Percentiles rank a stretch among this genome's conserved stretches.
These are phyloP conservation scores for Mesocricetus auratus DNA, from an alignment of 2,113 vertebrate species.

Conservation along the genomic window DNA sequence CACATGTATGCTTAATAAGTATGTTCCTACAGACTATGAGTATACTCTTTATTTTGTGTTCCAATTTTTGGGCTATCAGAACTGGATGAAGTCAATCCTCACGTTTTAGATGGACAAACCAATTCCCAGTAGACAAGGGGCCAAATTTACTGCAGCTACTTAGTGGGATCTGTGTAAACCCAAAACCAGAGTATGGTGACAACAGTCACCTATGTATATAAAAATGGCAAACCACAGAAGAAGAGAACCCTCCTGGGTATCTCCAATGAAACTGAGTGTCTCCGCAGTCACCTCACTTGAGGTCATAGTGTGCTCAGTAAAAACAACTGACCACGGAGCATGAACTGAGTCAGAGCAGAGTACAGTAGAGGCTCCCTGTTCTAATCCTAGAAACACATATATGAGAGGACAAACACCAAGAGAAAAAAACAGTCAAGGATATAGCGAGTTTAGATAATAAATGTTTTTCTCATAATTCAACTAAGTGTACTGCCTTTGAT, in stretches of 20 bases:
- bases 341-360: not conserved
- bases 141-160: not conserved
- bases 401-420: not conserved
- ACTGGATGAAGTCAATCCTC: not conserved
- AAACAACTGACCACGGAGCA: not conserved
- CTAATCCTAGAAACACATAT: not conserved
- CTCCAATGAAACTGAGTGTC: rapidly evolving
- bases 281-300: rapidly evolving
- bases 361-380: not conserved
- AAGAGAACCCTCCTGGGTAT: not conserved
- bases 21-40: too few species aligned
- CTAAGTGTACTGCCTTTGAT: not conserved
- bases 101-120: not conserved
- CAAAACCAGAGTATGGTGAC: not conserved
- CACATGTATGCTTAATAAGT: not conserved
- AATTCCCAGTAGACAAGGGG: not conserved
- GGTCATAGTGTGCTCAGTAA: rapidly evolving
- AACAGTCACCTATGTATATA: not conserved
- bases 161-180: not conserved
- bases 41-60: not conserved
- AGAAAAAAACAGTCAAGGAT: not conserved
- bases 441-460: not conserved
- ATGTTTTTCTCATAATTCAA: conserved; percentile 27
- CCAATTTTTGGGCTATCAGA: not conserved
- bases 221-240: not conserved